A percentile compares a stretch with the other conserved stretches of the same genome.
phyloP scores from a whole-genome alignment of 2,113 vertebrate genomes.

The Trematocara stigmaticum region DNA sequence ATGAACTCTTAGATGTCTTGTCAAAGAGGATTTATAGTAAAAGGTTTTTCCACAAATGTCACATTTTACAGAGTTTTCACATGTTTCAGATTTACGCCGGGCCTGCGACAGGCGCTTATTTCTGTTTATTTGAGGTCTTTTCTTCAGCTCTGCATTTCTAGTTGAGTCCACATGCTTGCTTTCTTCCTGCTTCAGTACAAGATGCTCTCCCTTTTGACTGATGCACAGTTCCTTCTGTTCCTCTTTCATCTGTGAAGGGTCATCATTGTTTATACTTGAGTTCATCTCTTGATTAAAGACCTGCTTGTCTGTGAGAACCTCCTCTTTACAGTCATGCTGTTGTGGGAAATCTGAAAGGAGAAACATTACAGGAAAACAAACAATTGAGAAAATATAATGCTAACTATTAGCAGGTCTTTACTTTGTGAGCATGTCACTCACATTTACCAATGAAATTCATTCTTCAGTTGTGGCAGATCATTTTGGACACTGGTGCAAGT shows the following conservation, averaged over 20 bases:
- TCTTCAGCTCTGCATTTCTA: background rate
- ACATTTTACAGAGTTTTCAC: background rate
- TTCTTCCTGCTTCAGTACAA: background rate
- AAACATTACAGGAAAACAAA: background rate
- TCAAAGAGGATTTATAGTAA: background rate
- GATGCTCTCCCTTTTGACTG: background rate
- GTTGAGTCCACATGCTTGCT: background rate
- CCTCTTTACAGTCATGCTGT: background rate
- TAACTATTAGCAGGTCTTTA: background rate
- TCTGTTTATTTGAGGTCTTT: background rate
- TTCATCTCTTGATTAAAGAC: background rate
- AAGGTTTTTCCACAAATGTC: background rate
- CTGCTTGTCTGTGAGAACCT: background rate
- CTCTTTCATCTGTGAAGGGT: background rate
- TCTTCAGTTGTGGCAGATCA: background rate
- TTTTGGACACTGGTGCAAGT: background rate
- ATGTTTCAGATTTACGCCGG: background rate
- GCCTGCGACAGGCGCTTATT: background rate
- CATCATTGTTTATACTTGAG: background rate
- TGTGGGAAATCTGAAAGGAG: background rate
- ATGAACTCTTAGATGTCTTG: background rate
- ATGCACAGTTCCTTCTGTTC: background rate
- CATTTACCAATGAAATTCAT: background rate
- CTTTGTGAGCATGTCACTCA: background rate
- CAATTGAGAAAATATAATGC: background rate